Evolutionary conservation across 1,140 invertebrate species (phyloP).

Genomic region (Lamellibrachia luymesi): DNA sequence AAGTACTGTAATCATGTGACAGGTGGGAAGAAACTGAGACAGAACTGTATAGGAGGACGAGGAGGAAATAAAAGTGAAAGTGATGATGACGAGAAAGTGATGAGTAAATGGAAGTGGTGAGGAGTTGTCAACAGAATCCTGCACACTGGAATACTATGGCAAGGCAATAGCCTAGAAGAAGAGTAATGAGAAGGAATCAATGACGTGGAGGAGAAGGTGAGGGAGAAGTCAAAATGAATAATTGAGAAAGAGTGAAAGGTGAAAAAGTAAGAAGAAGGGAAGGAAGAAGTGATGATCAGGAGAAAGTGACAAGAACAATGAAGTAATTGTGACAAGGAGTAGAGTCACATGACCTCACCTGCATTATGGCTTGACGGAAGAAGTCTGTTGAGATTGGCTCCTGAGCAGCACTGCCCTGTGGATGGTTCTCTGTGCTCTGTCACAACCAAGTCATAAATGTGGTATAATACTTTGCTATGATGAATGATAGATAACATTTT

Average conservation of each 20-base stretch:
- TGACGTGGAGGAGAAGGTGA: no score
- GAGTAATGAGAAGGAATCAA: no score
- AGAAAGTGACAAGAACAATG: slow-evolving; percentile 14
- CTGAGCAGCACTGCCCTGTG: background rate
- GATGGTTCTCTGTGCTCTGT: background rate
- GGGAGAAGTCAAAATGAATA: no score
- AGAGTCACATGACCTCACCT: slow-evolving; percentile 24
- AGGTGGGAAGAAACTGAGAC: background rate
- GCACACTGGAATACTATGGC: no score
- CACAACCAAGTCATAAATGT: background rate
- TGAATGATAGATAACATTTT: no score
- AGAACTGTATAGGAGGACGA: no score
- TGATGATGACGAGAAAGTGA: background rate
- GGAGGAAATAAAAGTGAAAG: background rate
- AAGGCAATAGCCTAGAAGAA: no score
- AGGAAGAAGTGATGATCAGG: background rate
- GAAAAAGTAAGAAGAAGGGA: background rate
- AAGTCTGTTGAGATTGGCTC: slow-evolving; percentile 29
- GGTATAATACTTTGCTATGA: no score
- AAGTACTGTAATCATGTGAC: background rate
- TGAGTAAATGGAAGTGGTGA: background rate
- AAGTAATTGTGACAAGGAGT: slow-evolving; percentile 7
- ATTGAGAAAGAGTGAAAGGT: background rate
- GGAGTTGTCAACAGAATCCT: no score
- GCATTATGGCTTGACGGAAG: slow-evolving; percentile 33